Evolutionary conservation across 2,888 invertebrate genomes (phyloP), one percentile per base, ranked within the genome.

Genomic region (Sarcophaga carnaria): DNA sequence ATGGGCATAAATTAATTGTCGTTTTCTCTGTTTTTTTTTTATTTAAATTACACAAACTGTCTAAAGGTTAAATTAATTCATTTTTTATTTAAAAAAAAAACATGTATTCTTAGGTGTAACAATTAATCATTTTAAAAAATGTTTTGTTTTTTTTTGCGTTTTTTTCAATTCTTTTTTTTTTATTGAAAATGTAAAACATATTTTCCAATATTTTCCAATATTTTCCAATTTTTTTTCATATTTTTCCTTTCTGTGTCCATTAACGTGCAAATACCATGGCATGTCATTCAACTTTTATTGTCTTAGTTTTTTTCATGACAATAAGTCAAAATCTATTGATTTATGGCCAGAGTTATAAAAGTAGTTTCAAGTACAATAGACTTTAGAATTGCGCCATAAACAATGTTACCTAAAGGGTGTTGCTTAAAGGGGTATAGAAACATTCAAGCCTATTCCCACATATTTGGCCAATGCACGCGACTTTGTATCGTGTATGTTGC

Each of bases 251-350:
- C 71, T 76, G 59, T 80, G 83, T 70, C 66, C 77, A 83, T 85
- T 85, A 85, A 85, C 84, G 37, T 37, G 37, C 37, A 37, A 37
- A 86, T 85, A 83, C 83, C 82, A 69, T 72, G 64, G 76, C 20
- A 83, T 76, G 85, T 85, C 85, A 83, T 88, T 88, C 88, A 88
- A 85, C 86, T 88, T 79, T 80, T 66, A 63, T 80, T 71, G 62
- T 37, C n/a, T 67, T 17, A 14, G 17, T 25, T 11, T 69, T 69
- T 22, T 81, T 69, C 27, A 25, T n/a, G 60, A 75, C 75, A 64
- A 79, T 69, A 81, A 72, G 59, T 78, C 81, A 71, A 81, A 85
- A 80, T 64, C 77, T 54, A 74, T 69, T 49, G 49, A 81, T 85
- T 82, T 79, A 78, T 85, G 66, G n/a, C 69, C 75, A 66, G 22